A percentile compares a stretch with the other conserved stretches of the same genome.
Evolutionary conservation across 2,888 invertebrate species (phyloP).

Genomic region (Epistrophella euchroma): DNA sequence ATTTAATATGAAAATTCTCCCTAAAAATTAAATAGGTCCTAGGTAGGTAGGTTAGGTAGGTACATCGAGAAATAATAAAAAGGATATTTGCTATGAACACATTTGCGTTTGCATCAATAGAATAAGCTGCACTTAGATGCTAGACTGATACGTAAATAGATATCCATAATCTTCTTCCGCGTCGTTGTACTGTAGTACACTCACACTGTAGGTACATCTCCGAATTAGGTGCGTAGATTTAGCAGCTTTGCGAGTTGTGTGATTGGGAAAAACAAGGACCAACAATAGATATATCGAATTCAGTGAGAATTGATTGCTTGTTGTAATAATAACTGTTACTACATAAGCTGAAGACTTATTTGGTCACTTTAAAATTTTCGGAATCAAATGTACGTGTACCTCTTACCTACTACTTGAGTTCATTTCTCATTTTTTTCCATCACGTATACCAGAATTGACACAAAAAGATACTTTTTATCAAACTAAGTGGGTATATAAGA

Average conservation of each 20-base stretch:
- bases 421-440: not conserved
- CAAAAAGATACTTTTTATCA: not conserved
- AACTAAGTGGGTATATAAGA: not conserved
- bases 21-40: constrained; percentile 69
- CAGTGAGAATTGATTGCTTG: constrained; percentile 37
- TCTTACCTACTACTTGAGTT: no score
- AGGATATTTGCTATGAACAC: constrained; percentile 33
- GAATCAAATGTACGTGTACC: constrained; percentile 19
- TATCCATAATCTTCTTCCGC: constrained; percentile 55
- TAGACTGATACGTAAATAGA: constrained; percentile 53
- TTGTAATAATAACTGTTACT: constrained; percentile 43
- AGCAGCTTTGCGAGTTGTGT: constrained; percentile 39
- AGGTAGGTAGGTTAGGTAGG: not conserved
- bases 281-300: constrained; percentile 18
- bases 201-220: not conserved
- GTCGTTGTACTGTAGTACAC: not conserved
- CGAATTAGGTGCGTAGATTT: constrained; percentile 55
- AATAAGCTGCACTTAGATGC: constrained; percentile 49
- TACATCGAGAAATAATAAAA: constrained; percentile 39
- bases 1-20: constrained; percentile 53
- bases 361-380: constrained; percentile 53
- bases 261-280: constrained; percentile 22
- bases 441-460: constrained; percentile 2
- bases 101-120: constrained; percentile 58
- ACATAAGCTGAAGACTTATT: constrained; percentile 47